Conservation (phyloP, 2,888 invertebrate species). For the Eueremaeus valkanovi region DNA sequence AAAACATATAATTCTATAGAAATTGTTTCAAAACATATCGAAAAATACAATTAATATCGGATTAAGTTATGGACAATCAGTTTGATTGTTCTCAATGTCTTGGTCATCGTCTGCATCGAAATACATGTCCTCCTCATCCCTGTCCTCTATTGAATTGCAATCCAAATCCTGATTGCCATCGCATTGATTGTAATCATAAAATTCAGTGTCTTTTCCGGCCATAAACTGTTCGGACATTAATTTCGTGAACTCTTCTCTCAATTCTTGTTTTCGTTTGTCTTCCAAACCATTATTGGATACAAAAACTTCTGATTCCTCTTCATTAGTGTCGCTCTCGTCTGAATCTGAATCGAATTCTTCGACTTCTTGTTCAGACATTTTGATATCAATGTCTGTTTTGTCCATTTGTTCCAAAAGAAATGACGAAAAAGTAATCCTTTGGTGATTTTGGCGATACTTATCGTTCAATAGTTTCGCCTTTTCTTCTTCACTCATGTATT, state of each 20-base stretch:
- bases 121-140: conserved; percentile 84
- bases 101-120: conserved; percentile 70
- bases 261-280: conserved; percentile 57
- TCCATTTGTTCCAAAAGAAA: conserved; percentile 77
- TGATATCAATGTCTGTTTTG: conserved; percentile 63
- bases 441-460: conserved; percentile 50
- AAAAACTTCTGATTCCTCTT: conserved; percentile 4
- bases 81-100: neutral
- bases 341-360: conserved; percentile 52
- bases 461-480: conserved; percentile 56
- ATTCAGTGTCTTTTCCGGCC: conserved; percentile 67
- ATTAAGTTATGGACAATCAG: too few species aligned
- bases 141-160: conserved; percentile 64
- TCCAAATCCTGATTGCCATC: conserved; percentile 79
- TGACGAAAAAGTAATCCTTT: conserved; percentile 59
- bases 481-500: conserved; percentile 74
- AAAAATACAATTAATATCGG: too few species aligned
- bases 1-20: too few species aligned
- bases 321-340: conserved; percentile 44
- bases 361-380: conserved; percentile 55
- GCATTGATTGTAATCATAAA: conserved; percentile 75
- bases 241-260: conserved; percentile 74
- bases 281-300: conserved; percentile 45
- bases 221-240: conserved; percentile 81
- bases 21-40: too few species aligned